phyloP scores from a whole-genome alignment of 2,113 vertebrate genomes.

The Forbesichthys agassizii region DNA sequence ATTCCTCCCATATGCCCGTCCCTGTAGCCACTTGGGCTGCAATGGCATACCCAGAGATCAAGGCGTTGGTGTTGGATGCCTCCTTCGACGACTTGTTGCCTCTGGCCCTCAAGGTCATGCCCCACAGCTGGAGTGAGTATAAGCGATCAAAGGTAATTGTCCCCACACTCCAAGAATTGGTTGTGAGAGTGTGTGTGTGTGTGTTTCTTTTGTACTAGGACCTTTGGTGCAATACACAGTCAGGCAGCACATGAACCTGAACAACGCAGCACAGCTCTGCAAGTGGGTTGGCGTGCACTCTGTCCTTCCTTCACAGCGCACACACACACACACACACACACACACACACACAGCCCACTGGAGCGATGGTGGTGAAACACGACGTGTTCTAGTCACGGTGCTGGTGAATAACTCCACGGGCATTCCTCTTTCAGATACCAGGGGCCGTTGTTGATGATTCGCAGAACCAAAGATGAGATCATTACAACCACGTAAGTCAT shows the following conservation, averaged over 20 bases:
- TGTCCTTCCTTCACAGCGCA: background rate
- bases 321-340: constrained; percentile 9
- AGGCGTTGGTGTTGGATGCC: constrained; percentile 84
- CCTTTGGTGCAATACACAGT: constrained; percentile 88
- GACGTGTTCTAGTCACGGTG: background rate
- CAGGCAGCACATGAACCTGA: constrained; percentile 88
- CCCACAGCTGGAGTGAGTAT: constrained; percentile 91
- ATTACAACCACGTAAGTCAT: constrained; percentile 87
- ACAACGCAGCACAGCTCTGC: constrained; percentile 90
- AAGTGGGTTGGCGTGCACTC: constrained; percentile 70
- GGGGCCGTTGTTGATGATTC: constrained; percentile 87
- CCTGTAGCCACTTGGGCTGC: constrained; percentile 85
- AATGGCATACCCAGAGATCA: constrained; percentile 91
- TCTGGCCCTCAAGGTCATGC: constrained; percentile 92
- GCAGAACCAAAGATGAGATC: constrained; percentile 92
- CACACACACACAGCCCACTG: constrained; percentile 11
- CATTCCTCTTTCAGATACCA: constrained; percentile 78
- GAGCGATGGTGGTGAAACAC: constrained; percentile 8
- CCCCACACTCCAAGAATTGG: background rate
- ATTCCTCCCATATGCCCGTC: background rate
- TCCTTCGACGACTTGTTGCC: constrained; percentile 91
- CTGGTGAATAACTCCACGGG: constrained; percentile 2
- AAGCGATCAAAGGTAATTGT: background rate
- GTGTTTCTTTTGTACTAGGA: constrained; percentile 60
- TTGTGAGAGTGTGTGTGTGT: background rate